phyloP scores from a whole-genome alignment of 2,888 invertebrate species.

The Drosophila peninsularis region DNA sequence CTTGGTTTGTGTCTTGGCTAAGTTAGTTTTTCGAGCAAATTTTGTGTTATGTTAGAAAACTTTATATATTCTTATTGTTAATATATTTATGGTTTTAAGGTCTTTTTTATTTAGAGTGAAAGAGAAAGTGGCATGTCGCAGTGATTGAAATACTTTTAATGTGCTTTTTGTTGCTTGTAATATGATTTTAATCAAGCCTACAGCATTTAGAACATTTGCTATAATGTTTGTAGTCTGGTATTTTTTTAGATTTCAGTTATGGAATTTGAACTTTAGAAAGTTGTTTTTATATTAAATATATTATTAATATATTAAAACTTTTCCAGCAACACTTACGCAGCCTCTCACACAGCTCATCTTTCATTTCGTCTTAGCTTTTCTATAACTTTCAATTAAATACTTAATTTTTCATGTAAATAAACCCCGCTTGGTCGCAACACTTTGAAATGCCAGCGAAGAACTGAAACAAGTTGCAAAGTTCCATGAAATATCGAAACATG shows the following conservation, averaged over 20 bases:
- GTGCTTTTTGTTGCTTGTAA: not conserved
- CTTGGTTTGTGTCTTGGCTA: slow-evolving; percentile 34
- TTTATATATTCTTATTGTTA: not conserved
- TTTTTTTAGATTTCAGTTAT: not conserved
- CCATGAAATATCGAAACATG: slow-evolving; percentile 21
- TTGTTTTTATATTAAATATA: not conserved
- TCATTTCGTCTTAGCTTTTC: slow-evolving; percentile 12
- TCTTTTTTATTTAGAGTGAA: too few relatives aligned
- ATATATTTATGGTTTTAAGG: not conserved
- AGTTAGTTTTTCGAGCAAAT: not conserved
- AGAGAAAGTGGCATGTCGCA: not conserved
- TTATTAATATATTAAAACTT: not conserved
- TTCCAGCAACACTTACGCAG: slow-evolving; percentile 31
- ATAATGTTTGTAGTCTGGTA: not conserved
- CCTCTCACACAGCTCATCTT: slow-evolving; percentile 28
- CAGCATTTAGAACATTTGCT: not conserved
- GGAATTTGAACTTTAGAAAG: not conserved
- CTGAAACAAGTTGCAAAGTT: slow-evolving; percentile 43
- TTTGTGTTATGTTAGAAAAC: not conserved
- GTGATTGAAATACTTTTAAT: not conserved
- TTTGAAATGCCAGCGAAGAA: slow-evolving; percentile 53
- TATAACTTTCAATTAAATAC: not conserved
- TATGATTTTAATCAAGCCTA: not conserved
- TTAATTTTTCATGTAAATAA: not conserved
- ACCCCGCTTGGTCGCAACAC: slow-evolving; percentile 21